These are phyloP conservation scores for Halocynthia roretzi DNA, from an alignment of 23 tunicate species.

Conservation along the genomic window DNA sequence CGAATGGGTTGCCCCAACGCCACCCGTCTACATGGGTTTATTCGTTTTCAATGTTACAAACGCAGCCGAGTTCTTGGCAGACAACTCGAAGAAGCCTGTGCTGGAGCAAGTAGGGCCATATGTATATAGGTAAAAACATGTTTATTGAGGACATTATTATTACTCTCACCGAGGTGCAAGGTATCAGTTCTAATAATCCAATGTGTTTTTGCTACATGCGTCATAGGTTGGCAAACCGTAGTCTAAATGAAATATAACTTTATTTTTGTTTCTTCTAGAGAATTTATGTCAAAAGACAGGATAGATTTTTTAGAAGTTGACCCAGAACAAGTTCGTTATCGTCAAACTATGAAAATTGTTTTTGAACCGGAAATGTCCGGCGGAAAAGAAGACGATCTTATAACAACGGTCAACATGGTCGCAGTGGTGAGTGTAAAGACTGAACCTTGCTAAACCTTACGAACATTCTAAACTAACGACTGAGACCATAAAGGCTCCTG, in stretches of 20 bases:
- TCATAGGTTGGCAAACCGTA: not conserved
- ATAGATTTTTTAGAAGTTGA: constrained; percentile 27
- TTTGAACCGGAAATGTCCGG: constrained; percentile 48
- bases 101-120: constrained; percentile 78
- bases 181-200: not conserved
- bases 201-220: not conserved
- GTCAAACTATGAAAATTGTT: constrained; percentile 36
- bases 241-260: not conserved
- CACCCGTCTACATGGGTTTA: constrained; percentile 69
- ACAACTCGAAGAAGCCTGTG: constrained; percentile 16
- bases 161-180: not conserved
- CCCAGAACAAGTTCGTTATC: constrained; percentile 68
- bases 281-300: constrained; percentile 54
- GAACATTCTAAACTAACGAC: no score
- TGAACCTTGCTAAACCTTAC: not conserved
- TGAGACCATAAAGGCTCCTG: no score
- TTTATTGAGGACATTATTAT: no score
- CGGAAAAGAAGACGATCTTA: constrained; percentile 40
- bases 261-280: constrained; percentile 25
- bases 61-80: constrained; percentile 44
- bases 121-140: constrained; percentile 53
- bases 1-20: constrained; percentile 60
- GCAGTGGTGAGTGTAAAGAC: constrained; percentile 54
- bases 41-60: constrained; percentile 81
- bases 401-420: constrained; percentile 57